These are phyloP conservation scores for Lasius fuliginosus DNA, from an alignment of 2,888 invertebrate species.

Conservation along the genomic window DNA sequence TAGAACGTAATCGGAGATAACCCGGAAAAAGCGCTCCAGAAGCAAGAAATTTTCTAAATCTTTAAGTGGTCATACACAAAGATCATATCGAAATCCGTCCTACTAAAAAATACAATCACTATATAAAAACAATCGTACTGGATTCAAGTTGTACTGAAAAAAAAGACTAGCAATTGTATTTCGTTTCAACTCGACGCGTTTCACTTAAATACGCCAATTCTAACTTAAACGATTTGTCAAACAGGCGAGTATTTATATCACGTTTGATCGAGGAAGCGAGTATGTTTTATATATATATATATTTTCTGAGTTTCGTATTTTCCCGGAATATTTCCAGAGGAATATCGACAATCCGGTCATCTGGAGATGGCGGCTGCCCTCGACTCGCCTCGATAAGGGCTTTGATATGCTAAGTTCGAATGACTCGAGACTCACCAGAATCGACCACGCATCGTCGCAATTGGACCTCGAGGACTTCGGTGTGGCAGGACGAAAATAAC, in stretches of 20 bases:
- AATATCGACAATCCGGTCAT: slow-evolving; percentile 73
- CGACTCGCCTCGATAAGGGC: slow-evolving; percentile 77
- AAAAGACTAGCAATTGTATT: slow-evolving; percentile 50
- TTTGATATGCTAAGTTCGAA: slow-evolving; percentile 82
- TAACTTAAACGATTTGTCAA: slow-evolving; percentile 67
- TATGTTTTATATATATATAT: slow-evolving; percentile 48
- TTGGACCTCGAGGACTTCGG: slow-evolving; percentile 70
- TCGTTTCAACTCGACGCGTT: slow-evolving; percentile 61
- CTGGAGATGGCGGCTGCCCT: slow-evolving; percentile 66
- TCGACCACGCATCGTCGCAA: slow-evolving; percentile 73
- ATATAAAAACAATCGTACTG: neutral
- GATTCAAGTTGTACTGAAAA: neutral
- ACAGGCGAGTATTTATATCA: slow-evolving; percentile 68
- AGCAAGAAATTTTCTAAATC: slow-evolving; percentile 44
- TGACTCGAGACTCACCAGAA: slow-evolving; percentile 78
- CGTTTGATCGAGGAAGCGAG: slow-evolving; percentile 60
- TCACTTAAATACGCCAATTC: slow-evolving; percentile 43
- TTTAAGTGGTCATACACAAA: slow-evolving; percentile 26
- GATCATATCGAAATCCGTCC: slow-evolving; percentile 28
- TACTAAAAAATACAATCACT: neutral
- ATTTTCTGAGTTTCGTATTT: slow-evolving; percentile 79
- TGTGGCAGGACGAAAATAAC: slow-evolving; percentile 64
- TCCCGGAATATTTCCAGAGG: slow-evolving; percentile 74
- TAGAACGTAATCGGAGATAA: slow-evolving; percentile 68
- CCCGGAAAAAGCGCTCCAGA: slow-evolving; percentile 51